A percentile compares a stretch with the other conserved stretches of the same genome.
These are phyloP conservation scores for Scomber scombrus DNA, from an alignment of 2,113 vertebrate genomes.

Conservation along the genomic window DNA sequence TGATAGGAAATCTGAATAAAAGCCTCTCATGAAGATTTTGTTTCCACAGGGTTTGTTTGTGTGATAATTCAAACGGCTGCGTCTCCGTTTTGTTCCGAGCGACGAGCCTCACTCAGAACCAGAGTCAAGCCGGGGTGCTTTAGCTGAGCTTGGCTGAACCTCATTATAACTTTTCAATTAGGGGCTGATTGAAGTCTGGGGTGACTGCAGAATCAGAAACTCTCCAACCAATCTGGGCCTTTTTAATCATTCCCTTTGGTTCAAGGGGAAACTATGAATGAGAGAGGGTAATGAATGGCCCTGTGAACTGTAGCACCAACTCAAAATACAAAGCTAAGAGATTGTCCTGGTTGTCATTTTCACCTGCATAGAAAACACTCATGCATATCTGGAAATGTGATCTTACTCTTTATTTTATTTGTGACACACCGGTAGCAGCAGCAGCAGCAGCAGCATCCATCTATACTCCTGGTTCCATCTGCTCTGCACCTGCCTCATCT, in stretches of 20 bases:
- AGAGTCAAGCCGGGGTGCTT: slow-evolving; percentile 54
- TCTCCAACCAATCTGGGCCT: slow-evolving; percentile 56
- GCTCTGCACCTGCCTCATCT: slow-evolving; percentile 19
- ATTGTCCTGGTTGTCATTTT: not conserved
- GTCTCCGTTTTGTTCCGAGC: slow-evolving; percentile 33
- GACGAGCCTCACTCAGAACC: slow-evolving; percentile 26
- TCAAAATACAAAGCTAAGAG: not conserved
- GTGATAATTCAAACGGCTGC: slow-evolving; percentile 39
- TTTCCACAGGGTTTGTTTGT: slow-evolving; percentile 36
- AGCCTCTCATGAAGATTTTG: slow-evolving; percentile 18
- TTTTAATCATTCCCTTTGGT: slow-evolving; percentile 74
- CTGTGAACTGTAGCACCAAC: slow-evolving; percentile 25
- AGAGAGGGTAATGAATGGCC: slow-evolving; percentile 55
- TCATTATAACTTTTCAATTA: slow-evolving; percentile 81
- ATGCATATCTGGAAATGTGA: not conserved
- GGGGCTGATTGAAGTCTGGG: slow-evolving; percentile 71
- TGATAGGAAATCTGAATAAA: slow-evolving; percentile 51
- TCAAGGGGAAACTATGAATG: slow-evolving; percentile 48
- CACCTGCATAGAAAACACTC: not conserved
- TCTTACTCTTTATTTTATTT: slow-evolving; percentile 18
- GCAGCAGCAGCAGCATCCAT: slow-evolving; percentile 3
- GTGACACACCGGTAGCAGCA: not conserved
- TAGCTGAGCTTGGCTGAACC: slow-evolving; percentile 57
- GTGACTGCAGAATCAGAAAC: slow-evolving; percentile 56
- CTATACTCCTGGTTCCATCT: slow-evolving; percentile 27